Conservation (phyloP, 2,888 invertebrate genomes). For the Chymomyza caudatula region DNA sequence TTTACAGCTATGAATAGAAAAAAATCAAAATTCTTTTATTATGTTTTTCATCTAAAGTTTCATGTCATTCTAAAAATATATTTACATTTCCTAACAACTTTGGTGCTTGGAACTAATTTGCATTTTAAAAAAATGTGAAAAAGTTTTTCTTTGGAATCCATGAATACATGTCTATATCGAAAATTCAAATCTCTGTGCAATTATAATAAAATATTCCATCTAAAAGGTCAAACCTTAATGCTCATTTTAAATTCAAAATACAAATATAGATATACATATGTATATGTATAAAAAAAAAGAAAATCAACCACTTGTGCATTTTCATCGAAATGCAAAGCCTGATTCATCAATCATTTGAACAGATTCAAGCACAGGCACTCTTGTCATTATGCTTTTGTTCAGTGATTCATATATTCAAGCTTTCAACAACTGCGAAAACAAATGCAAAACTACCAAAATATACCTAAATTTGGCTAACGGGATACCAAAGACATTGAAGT, state of each 20-base stretch:
- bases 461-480: conserved; percentile 18
- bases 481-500: conserved; percentile 32
- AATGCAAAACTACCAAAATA: conserved; percentile 5
- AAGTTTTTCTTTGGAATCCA: too few species aligned
- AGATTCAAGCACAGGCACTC: not conserved
- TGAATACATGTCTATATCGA: too few species aligned
- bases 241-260: not conserved
- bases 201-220: not conserved
- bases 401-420: not conserved
- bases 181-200: too few species aligned
- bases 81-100: too few species aligned
- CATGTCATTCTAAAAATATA: too few species aligned
- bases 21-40: too few species aligned
- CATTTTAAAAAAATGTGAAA: too few species aligned
- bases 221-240: not conserved
- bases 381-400: not conserved
- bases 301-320: not conserved
- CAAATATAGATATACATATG: not conserved
- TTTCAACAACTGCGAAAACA: not conserved
- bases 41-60: too few species aligned
- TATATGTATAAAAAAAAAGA: not conserved
- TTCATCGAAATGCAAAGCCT: not conserved
- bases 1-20: too few species aligned
- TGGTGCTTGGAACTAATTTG: too few species aligned
- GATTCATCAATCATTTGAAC: conserved; percentile 8